A percentile compares a stretch with the other conserved stretches of the same genome.
These are phyloP conservation scores for Cottoperca gobio DNA, from an alignment of 2,797 vertebrate species.

Conservation along the genomic window DNA sequence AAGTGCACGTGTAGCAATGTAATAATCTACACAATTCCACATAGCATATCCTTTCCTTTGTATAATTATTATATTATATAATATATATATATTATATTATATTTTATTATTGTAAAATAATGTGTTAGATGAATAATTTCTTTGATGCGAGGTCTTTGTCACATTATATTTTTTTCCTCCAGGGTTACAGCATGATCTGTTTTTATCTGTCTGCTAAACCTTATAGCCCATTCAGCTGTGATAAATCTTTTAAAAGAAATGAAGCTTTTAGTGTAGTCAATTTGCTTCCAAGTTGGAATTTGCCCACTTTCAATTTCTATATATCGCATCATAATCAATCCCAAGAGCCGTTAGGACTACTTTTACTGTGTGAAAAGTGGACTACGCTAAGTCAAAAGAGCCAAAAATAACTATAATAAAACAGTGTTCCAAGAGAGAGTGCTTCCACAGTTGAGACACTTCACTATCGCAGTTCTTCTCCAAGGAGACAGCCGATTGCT, in stretches of 20 bases:
- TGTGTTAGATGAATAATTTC: neutral
- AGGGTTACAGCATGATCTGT: neutral
- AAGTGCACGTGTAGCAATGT: constrained; percentile 12
- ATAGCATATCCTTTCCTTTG: neutral
- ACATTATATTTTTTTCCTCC: neutral
- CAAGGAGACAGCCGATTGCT: constrained; percentile 4
- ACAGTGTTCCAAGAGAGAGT: neutral
- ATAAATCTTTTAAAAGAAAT: neutral
- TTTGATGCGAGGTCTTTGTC: neutral
- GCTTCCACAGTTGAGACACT: constrained; percentile 16
- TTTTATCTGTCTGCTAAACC: neutral
- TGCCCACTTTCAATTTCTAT: neutral
- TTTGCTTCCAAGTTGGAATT: neutral
- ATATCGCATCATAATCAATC: constrained; percentile 3
- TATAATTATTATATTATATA: too few relatives aligned
- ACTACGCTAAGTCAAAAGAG: constrained; percentile 9
- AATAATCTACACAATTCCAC: constrained; percentile 9
- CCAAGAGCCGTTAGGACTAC: neutral
- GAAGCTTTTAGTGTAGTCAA: neutral
- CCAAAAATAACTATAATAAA: constrained; percentile 18
- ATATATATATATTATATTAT: too few relatives aligned
- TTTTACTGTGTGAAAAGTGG: neutral
- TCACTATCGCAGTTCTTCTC: neutral
- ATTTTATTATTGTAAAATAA: neutral
- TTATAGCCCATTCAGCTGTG: neutral